Base-by-base conservation (phyloP, 1,140 invertebrate genomes). In the Drosophila nasuta region DNA sequence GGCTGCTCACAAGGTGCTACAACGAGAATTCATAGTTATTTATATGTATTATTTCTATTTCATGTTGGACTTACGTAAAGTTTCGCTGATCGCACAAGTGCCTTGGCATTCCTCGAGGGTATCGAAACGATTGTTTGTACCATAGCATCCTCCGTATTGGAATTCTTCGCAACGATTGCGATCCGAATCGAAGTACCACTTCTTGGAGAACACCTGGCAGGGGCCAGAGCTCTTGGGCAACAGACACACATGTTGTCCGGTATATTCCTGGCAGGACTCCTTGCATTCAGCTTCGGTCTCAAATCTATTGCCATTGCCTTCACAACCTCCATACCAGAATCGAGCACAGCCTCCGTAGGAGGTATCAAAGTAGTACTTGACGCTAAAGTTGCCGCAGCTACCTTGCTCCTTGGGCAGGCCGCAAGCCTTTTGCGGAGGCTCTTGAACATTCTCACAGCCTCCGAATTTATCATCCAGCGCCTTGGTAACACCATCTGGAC, bases 321-420 rank as follows among this genome's bases (percentile, higher is more conserved):
- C 96, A 92, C 97, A 98, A 30, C 98, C 97, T 28, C 98, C 97
- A 91, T 98, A 99, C 97, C 97, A 98, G 93, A 99, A 99, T 51
- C 97, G 94, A 0, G 96, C 96, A 91, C 98, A 99, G 11, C 96
- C 96, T 11, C 97, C 97, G 92, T 98, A 98, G 20, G 95, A 94
- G 66, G 95, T 95, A 85, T 99, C 97, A 91, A 96, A 99, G 94
- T 95, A 98, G 96, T 97, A 98, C 82, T 96, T 95, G 56, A 98
- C 96, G 0, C 96, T 96, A 93, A 96, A 98, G 88, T 98, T 97
- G 17, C 95, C 93, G 86, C 97, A 98, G 0, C 94, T 81, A 1
- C 97, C 97, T 8, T 95, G 94, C 71, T 98, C 97, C 74, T 96
- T 96, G 0, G 95, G 93, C 56, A 97, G 91, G 1, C 93, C 94